Evolutionary conservation across 2,797 vertebrate genomes (phyloP).

Genomic region (Poliocrania exsul): DNA sequence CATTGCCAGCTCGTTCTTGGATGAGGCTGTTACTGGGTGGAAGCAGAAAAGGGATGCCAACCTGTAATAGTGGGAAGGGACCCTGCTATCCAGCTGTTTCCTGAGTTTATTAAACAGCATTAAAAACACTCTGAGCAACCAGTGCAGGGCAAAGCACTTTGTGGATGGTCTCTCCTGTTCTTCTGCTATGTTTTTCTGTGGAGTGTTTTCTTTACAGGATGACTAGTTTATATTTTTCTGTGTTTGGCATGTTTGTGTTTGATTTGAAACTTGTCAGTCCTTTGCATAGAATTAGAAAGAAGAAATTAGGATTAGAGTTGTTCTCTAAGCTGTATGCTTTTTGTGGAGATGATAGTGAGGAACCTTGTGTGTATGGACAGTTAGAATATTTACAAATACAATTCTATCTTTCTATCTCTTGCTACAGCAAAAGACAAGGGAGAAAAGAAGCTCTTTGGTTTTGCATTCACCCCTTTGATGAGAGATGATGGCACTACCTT

Average conservation of each 20-base stretch:
- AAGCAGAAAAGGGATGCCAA: background rate
- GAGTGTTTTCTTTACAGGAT: background rate
- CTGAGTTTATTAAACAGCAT: background rate
- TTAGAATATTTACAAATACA: background rate
- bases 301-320: background rate
- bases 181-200: background rate
- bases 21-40: background rate
- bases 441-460: constrained; percentile 98
- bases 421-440: constrained; percentile 96
- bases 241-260: background rate
- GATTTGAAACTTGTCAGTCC: background rate
- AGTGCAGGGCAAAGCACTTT: background rate
- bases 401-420: constrained; percentile 4
- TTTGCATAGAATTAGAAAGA: background rate
- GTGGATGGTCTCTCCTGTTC: background rate
- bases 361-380: background rate
- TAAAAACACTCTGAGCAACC: background rate
- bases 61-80: background rate
- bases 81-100: background rate
- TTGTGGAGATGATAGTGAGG: background rate
- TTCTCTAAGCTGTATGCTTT: background rate
- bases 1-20: background rate
- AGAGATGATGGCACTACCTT: constrained; percentile 97
- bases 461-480: constrained; percentile 97
- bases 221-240: background rate